Percentiles rank a stretch among this genome's conserved stretches.
Evolutionary conservation across 2,888 invertebrate genomes (phyloP).

Genomic region (Eupithecia subfuscata): DNA sequence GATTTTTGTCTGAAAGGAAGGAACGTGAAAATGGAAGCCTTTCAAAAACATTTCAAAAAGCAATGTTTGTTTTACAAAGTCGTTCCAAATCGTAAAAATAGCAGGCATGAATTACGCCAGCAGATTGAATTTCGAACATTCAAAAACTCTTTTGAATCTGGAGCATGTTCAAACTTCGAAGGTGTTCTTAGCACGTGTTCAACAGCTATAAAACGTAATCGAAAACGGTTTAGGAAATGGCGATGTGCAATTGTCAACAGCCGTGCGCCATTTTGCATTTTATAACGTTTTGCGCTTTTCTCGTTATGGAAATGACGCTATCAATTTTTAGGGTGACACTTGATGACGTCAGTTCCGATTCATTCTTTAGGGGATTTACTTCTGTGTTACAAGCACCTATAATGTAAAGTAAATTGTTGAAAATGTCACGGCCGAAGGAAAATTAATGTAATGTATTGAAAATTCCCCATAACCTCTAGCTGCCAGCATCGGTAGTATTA

Average conservation of each 20-base stretch:
- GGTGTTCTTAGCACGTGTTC: conserved; percentile 64
- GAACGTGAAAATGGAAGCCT: not conserved
- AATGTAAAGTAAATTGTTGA: too few species aligned
- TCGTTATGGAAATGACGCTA: conserved; percentile 69
- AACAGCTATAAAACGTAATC: conserved; percentile 78
- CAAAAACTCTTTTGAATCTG: conserved; percentile 40
- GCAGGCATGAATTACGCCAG: conserved; percentile 32
- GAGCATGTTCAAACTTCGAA: conserved; percentile 48
- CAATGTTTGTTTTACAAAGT: conserved; percentile 4
- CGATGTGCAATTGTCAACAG: conserved; percentile 77
- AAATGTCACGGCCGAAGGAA: too few species aligned
- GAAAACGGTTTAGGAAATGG: conserved; percentile 73
- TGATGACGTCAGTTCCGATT: conserved; percentile 37
- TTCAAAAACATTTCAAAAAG: not conserved
- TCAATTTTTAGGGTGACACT: conserved; percentile 63
- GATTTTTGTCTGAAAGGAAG: not conserved
- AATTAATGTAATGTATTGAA: too few species aligned
- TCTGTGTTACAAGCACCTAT: not conserved
- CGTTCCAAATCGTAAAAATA: conserved; percentile 14
- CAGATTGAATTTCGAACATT: conserved; percentile 50
- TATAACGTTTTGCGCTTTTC: conserved; percentile 56
- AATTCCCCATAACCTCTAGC: too few species aligned
- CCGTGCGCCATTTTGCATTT: conserved; percentile 76
- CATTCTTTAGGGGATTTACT: conserved; percentile 31
- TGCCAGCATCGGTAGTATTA: too few species aligned